Percentiles rank a stretch among this genome's conserved stretches.
Conservation (phyloP, 2,888 invertebrate species). For the Palloptera scutellata region DNA sequence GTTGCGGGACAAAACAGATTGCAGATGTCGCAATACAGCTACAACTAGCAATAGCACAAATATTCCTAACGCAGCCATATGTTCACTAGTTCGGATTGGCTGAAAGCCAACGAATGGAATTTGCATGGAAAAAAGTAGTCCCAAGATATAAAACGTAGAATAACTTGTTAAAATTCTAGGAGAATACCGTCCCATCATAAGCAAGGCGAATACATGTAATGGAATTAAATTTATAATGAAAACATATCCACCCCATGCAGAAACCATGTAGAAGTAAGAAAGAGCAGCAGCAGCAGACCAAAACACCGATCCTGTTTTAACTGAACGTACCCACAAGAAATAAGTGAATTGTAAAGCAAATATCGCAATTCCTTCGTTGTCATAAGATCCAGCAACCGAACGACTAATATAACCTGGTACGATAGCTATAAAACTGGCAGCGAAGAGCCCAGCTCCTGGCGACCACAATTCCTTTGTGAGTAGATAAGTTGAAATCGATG, state of each 20-base stretch:
- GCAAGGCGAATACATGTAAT: conserved; percentile 92
- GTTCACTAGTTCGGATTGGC: conserved; percentile 97
- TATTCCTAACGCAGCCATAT: conserved; percentile 99
- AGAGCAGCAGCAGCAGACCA: conserved; percentile 95
- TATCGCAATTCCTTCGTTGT: conserved; percentile 99
- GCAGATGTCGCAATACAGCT: conserved; percentile 84
- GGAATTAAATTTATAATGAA: conserved; percentile 99
- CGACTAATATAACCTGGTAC: conserved; percentile 99
- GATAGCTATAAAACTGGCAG: conserved; percentile 98
- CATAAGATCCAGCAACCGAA: conserved; percentile 99
- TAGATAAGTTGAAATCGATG: conserved; percentile 96
- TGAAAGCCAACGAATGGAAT: conserved; percentile 97
- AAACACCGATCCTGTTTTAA: conserved; percentile 96
- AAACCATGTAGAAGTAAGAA: conserved; percentile 99
- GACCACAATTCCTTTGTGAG: conserved; percentile 98
- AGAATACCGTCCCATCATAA: conserved; percentile 95
- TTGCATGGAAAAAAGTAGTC: conserved; percentile 96
- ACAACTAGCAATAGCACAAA: conserved; percentile 93
- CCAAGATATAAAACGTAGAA: conserved; percentile 95
- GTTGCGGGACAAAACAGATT: conserved; percentile 84
- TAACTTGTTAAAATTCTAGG: conserved; percentile 93
- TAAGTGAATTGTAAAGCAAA: conserved; percentile 99
- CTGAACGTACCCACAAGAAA: conserved; percentile 96
- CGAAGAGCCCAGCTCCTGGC: conserved; percentile 94
- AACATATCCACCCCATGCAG: conserved; percentile 99